Percentiles rank a stretch among this genome's conserved stretches.
These are phyloP conservation scores for Gymnocheta viridis DNA, from an alignment of 2,888 invertebrate genomes.

Conservation along the genomic window DNA sequence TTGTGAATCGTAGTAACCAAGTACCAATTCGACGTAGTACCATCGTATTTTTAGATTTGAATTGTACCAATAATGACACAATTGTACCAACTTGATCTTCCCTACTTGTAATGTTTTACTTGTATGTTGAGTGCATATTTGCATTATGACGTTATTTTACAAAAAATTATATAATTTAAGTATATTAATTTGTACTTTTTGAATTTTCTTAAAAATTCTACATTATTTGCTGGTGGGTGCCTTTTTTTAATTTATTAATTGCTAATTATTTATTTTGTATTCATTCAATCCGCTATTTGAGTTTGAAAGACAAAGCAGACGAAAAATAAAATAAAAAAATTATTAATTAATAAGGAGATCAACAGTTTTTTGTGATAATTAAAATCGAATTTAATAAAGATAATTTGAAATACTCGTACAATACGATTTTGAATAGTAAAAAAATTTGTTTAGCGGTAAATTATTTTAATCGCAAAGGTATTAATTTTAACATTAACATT, in stretches of 20 bases:
- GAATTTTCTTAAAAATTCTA: conserved; percentile 6
- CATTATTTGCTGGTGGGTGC: too few species aligned
- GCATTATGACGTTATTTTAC: conserved; percentile 31
- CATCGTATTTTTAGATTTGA: too few species aligned
- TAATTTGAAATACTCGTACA: conserved; percentile 12
- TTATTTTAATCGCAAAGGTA: neutral
- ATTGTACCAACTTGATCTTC: too few species aligned
- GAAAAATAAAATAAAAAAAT: neutral
- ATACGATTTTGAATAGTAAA: neutral
- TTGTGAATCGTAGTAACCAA: too few species aligned
- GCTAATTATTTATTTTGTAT: neutral
- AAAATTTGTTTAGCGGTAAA: conserved; percentile 12
- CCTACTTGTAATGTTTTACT: too few species aligned
- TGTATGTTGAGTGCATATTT: neutral
- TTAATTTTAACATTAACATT: too few species aligned
- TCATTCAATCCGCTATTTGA: neutral
- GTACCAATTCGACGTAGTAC: too few species aligned
- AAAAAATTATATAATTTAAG: conserved; percentile 16
- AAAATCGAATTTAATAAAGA: neutral
- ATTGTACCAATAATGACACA: too few species aligned
- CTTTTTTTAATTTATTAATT: neutral
- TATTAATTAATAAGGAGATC: conserved; percentile 4
- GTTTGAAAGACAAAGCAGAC: neutral
- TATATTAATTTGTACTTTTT: neutral
- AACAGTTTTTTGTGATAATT: neutral